Evolutionary conservation across 2,113 vertebrate genomes (phyloP).

Genomic region (Clarias magur): DNA sequence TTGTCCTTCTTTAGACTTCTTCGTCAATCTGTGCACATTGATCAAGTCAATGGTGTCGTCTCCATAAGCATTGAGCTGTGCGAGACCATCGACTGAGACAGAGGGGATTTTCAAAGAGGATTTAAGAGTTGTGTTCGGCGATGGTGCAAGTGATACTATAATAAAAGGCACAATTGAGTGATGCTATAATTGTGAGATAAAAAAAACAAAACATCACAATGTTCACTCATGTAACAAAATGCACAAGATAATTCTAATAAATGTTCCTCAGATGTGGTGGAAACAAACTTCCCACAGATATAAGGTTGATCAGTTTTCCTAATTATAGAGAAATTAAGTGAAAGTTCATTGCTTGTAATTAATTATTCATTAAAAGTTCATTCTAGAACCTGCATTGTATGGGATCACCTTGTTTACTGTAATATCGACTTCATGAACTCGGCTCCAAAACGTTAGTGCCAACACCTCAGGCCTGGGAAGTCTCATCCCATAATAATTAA

Average conservation of each 20-base stretch:
- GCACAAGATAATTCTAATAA: neutral
- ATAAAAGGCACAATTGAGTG: neutral
- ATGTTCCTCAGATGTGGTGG: neutral
- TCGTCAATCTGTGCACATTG: no score
- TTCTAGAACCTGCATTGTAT: neutral
- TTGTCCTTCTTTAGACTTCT: no score
- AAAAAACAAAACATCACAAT: neutral
- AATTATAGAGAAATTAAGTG: no score
- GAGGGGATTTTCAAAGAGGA: no score
- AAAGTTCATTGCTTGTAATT: neutral
- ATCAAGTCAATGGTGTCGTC: no score
- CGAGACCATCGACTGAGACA: no score
- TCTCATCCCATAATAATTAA: neutral
- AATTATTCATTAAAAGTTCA: neutral
- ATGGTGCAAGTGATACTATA: neutral
- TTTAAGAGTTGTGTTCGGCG: no score
- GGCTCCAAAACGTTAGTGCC: neutral
- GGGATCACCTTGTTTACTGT: neutral
- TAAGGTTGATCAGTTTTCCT: neutral
- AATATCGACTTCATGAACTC: neutral
- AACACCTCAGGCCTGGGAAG: conserved; percentile 7
- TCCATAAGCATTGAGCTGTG: no score
- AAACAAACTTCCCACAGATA: neutral
- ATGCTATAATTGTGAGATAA: neutral
- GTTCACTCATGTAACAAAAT: neutral